A percentile compares a stretch with the other conserved stretches of the same genome.
Evolutionary conservation across 2,113 vertebrate species (phyloP).

Genomic region (Polypterus bichir): DNA sequence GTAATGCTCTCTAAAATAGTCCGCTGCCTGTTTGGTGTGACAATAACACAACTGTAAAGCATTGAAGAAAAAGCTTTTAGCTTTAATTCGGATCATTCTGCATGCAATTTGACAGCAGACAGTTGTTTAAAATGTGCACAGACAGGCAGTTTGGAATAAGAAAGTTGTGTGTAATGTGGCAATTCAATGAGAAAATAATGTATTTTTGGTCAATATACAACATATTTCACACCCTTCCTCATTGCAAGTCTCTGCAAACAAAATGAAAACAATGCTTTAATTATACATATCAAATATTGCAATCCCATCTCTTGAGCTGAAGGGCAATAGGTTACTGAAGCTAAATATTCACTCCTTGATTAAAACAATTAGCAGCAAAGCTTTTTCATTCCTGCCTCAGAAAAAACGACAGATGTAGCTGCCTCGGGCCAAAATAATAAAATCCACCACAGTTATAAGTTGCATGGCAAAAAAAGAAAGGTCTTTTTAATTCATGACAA

Average conservation of each 20-base stretch:
- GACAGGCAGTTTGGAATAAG: no score
- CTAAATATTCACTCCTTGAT: slow-evolving; percentile 6
- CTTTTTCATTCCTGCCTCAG: slow-evolving; percentile 51
- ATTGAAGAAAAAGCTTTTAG: background rate
- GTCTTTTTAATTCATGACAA: slow-evolving; percentile 22
- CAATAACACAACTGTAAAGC: background rate
- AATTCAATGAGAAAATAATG: no score
- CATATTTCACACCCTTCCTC: no score
- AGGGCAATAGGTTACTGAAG: slow-evolving; percentile 1
- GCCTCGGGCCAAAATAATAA: slow-evolving; percentile 46
- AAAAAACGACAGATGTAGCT: slow-evolving; percentile 48
- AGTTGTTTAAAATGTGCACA: background rate
- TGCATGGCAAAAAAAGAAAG: background rate
- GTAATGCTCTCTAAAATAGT: no score
- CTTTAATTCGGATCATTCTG: background rate
- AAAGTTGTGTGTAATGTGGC: no score
- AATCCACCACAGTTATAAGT: slow-evolving; percentile 3
- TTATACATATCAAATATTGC: no score
- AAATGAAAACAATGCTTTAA: no score
- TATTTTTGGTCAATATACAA: no score
- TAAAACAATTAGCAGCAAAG: slow-evolving; percentile 30
- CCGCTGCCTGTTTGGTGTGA: no score
- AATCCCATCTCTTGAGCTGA: no score
- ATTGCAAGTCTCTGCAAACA: no score
- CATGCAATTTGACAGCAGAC: background rate